phyloP scores from a whole-genome alignment of 2,797 vertebrate species.

The Sorex maritimensis region DNA sequence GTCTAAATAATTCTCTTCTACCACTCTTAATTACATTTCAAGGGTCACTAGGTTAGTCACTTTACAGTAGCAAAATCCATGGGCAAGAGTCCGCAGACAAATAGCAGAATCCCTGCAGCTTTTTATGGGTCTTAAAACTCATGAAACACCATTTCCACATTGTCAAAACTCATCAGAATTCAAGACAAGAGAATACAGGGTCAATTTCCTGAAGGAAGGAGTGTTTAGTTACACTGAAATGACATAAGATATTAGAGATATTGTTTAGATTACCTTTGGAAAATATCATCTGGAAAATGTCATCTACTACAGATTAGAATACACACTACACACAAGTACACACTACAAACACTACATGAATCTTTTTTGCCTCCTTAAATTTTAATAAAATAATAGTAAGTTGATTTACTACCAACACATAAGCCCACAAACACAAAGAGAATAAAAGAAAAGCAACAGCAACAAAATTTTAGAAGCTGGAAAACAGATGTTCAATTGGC shows the following conservation, averaged over 20 bases:
- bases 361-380: slow-evolving; percentile 55
- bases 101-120: not conserved
- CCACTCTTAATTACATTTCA: not conserved
- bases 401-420: slow-evolving; percentile 29
- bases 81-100: not conserved
- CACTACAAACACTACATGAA: not conserved
- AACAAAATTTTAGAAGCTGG: slow-evolving; percentile 65
- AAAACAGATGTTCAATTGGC: slow-evolving; percentile 74
- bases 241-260: not conserved
- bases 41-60: not conserved
- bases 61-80: not conserved
- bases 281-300: slow-evolving; percentile 17
- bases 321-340: not conserved
- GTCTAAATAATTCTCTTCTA: not conserved
- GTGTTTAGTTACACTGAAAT: not conserved
- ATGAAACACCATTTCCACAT: not conserved
- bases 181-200: not conserved
- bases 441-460: slow-evolving; percentile 50
- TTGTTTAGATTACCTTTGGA: not conserved
- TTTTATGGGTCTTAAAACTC: not conserved
- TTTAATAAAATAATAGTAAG: slow-evolving; percentile 65
- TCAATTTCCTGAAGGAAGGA: not conserved
- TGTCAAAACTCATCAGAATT: not conserved
- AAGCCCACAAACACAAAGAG: slow-evolving; percentile 18
- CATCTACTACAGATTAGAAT: too few species aligned